Evolutionary conservation across 2,888 invertebrate genomes (phyloP), one percentile per base, ranked within the genome.

Genomic region (Standfussiana lucernea): DNA sequence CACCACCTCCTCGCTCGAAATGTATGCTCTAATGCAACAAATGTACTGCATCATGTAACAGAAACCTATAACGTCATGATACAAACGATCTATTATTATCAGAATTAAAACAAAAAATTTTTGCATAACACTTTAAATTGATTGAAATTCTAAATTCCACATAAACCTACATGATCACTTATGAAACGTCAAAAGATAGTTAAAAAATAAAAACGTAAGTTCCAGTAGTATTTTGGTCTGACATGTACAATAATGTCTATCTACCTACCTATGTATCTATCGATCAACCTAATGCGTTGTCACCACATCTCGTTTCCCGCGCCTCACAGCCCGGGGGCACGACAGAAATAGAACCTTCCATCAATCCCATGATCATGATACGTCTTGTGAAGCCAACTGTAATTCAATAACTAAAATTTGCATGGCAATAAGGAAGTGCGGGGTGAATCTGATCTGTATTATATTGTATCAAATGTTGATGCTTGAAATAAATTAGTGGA

Each of bases 401-500:
- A 85, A 86, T 74, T 88, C 82, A 86, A 89, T 88, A 88, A 88
- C 83, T 89, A 85, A 84, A 91, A 90, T 92, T 91, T 89, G 82
- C 88, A 90, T 85, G 83, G 84, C 87, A 87, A 93, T 93, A 91
- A 93, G 93, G 93, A 94, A 94, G 91, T 87, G 53, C 72, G 78
- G 81, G 83, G 72, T 85, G 85, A 88, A 84, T 88, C 86, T 80
- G 85, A 86, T 82, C 85, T 82, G 86, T 85, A 89, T 91, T 88
- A 87, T 88, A 86, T 88, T 88, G 86, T 88, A 89, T 88, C 86
- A 87, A 90, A 89, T 88, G 85, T 87, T 85, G 69, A 42, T 80
- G 86, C 84, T 87, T 84, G 84, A 87, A 88, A 90, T 89, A 89
- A 89, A 90, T 89, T 88, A 87, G 86, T 83, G 72, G 78, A 59